Evolutionary conservation across 2,797 vertebrate genomes (phyloP).

Genomic region (Brotula barbata): DNA sequence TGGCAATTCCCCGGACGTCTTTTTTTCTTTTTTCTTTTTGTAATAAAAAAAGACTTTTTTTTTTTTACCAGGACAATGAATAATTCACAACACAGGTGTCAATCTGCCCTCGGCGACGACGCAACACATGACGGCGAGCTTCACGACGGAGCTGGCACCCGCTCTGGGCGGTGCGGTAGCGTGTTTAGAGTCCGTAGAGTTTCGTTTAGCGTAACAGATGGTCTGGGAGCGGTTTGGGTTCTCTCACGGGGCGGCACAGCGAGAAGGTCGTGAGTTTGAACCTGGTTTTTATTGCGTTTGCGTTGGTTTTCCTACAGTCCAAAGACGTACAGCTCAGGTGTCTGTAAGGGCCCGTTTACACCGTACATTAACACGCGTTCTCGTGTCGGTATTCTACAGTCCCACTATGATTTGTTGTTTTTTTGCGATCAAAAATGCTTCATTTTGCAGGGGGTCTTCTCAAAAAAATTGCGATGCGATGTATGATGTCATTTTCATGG

Average conservation of each 20-base stretch:
- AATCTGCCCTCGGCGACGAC: slow-evolving; percentile 51
- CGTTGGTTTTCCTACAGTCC: too few relatives aligned
- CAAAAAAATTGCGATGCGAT: too few relatives aligned
- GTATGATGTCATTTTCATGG: too few relatives aligned
- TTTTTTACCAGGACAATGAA: slow-evolving; percentile 63
- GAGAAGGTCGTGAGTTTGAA: too few relatives aligned
- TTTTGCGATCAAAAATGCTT: too few relatives aligned
- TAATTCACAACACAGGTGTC: slow-evolving; percentile 75
- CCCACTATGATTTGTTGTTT: too few relatives aligned
- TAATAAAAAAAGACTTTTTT: slow-evolving; percentile 22
- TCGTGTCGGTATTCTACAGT: too few relatives aligned
- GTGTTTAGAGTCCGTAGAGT: slow-evolving; percentile 11
- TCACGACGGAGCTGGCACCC: slow-evolving; percentile 20
- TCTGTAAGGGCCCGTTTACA: too few relatives aligned
- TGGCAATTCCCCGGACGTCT: slow-evolving; percentile 46
- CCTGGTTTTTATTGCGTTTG: not conserved
- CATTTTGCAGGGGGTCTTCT: too few relatives aligned
- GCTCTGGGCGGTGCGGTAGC: slow-evolving; percentile 11
- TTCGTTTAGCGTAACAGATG: slow-evolving; percentile 43
- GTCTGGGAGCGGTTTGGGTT: slow-evolving; percentile 33
- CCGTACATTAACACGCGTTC: too few relatives aligned
- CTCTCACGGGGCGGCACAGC: slow-evolving; percentile 14
- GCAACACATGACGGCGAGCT: slow-evolving; percentile 16
- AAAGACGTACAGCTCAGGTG: too few relatives aligned
- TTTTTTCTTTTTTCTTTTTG: too few relatives aligned